Conservation (phyloP, 2,113 vertebrate genomes). For the Gallinago paraguaiae region DNA sequence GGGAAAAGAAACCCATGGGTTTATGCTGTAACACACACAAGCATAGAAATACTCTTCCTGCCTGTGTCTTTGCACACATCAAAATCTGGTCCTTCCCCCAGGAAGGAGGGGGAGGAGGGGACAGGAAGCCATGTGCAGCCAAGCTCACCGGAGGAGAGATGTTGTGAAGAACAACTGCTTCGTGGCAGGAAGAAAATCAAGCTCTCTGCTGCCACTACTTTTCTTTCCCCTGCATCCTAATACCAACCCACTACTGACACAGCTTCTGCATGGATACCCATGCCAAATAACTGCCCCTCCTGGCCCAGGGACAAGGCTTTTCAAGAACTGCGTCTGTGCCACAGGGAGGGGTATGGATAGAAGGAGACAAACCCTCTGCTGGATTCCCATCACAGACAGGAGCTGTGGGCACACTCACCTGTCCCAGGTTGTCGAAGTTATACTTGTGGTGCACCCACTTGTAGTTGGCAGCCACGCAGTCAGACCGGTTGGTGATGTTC, state of each 20-base stretch:
- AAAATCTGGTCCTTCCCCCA: not conserved
- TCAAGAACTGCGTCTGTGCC: not conserved
- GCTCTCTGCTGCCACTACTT: constrained; percentile 4
- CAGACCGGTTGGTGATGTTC: constrained; percentile 96
- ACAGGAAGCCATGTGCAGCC: not conserved
- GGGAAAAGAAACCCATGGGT: not conserved
- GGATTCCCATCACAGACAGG: not conserved
- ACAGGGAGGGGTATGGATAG: not conserved
- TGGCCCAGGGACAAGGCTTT: not conserved
- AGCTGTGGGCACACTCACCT: constrained; percentile 74
- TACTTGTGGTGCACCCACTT: constrained; percentile 99
- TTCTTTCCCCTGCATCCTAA: not conserved
- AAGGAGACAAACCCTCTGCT: not conserved
- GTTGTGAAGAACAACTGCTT: not conserved
- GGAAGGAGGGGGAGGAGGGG: not conserved
- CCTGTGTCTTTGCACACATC: not conserved
- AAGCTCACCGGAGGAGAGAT: not conserved
- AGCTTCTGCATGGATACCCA: not conserved
- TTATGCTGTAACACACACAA: not conserved
- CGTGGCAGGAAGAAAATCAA: not conserved
- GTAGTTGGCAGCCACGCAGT: constrained; percentile 92
- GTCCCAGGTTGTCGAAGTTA: constrained; percentile 98
- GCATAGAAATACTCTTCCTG: not conserved
- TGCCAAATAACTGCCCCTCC: not conserved
- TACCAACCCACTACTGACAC: not conserved